Percentiles rank a stretch among this genome's conserved stretches.
phyloP scores from a whole-genome alignment of 1,140 invertebrate species.

The Dreissena rostriformis region DNA sequence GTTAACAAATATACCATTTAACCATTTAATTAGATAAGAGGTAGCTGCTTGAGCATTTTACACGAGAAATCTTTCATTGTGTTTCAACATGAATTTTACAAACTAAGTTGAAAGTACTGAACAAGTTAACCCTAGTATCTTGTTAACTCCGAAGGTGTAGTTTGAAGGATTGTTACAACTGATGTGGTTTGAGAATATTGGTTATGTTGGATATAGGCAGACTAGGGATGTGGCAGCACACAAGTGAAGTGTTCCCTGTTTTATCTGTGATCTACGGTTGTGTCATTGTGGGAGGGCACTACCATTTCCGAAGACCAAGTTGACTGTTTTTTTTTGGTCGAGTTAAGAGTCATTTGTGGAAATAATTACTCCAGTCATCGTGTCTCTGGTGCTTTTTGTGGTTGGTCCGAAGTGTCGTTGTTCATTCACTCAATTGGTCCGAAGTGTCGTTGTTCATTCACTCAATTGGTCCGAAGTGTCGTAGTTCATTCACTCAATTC shows the following conservation, averaged over 20 bases:
- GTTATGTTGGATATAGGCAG: background rate
- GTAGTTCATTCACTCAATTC: slow-evolving; percentile 4
- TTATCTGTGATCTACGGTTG: background rate
- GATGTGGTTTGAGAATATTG: background rate
- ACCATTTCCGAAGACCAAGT: background rate
- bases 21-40: no score
- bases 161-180: background rate
- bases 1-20: no score
- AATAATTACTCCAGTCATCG: no score
- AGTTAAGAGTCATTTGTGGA: background rate
- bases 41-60: no score
- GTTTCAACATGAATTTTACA: no score
- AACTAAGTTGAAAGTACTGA: background rate
- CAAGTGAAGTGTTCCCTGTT: background rate
- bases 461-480: background rate
- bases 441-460: background rate
- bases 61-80: no score
- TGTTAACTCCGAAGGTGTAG: slow-evolving; percentile 1
- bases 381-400: no score
- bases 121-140: background rate
- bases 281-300: slow-evolving; percentile 1
- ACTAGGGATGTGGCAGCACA: background rate
- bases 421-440: slow-evolving; percentile 5
- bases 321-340: background rate
- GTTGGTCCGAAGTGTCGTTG: no score